These are phyloP conservation scores for Rhinopomastus cyanomelas DNA, from an alignment of 2,113 vertebrate species.

Conservation along the genomic window DNA sequence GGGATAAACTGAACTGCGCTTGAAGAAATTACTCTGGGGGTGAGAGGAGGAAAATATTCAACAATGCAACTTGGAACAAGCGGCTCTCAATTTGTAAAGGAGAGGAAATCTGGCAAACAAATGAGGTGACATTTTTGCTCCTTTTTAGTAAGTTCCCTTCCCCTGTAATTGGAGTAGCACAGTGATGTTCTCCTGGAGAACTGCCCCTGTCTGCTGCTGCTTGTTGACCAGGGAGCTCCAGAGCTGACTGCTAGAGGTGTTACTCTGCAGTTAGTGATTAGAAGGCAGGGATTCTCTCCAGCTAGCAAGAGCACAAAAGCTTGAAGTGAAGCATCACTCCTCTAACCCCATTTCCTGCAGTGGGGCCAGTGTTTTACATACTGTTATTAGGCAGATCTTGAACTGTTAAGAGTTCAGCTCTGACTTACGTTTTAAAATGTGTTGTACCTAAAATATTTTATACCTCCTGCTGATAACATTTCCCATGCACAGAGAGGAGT, in stretches of 20 bases:
- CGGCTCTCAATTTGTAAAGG: neutral
- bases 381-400: neutral
- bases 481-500: neutral
- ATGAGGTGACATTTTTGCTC: neutral
- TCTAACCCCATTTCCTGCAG: neutral
- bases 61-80: neutral
- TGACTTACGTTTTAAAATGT: accelerated
- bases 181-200: neutral
- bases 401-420: neutral
- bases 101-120: accelerated
- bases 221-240: neutral
- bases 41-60: accelerated
- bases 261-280: neutral
- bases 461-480: neutral
- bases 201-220: neutral
- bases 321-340: neutral
- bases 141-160: neutral
- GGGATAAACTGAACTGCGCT: neutral
- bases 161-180: neutral
- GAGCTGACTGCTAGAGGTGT: neutral
- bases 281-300: neutral
- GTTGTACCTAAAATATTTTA: too few relatives aligned
- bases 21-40: neutral
- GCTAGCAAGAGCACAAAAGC: neutral
- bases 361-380: accelerated